These are phyloP conservation scores for Drosophila repleta DNA, from an alignment of 1,140 invertebrate species.

Conservation along the genomic window DNA sequence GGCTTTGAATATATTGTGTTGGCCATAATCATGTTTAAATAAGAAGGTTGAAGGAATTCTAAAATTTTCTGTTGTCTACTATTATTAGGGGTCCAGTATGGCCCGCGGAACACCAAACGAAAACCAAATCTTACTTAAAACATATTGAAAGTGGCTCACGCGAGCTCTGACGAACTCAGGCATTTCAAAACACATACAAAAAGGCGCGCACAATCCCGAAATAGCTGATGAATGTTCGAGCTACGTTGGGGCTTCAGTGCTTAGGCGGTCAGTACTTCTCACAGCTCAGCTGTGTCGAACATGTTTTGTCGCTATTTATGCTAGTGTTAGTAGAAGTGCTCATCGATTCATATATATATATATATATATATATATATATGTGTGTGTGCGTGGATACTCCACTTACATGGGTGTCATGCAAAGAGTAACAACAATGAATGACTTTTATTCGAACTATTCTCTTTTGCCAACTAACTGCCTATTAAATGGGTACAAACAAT, in stretches of 20 bases:
- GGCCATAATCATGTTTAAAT: too few species aligned
- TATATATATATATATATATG: too few species aligned
- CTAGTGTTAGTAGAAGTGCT: background rate
- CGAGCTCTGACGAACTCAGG: conserved; percentile 27
- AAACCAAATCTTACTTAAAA: conserved; percentile 11
- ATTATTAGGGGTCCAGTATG: too few species aligned
- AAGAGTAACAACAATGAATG: background rate
- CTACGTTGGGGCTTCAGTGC: conserved; percentile 36
- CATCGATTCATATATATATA: too few species aligned
- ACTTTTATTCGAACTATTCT: background rate
- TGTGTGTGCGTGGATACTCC: too few species aligned
- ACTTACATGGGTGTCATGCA: too few species aligned
- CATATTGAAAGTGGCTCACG: conserved; percentile 56
- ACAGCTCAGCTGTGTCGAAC: background rate
- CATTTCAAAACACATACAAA: conserved; percentile 28
- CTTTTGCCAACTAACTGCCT: too few species aligned
- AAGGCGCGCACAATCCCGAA: conserved; percentile 33
- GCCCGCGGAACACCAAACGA: too few species aligned
- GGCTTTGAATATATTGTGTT: too few species aligned
- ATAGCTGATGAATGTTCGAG: conserved; percentile 61
- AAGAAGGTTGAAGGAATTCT: too few species aligned
- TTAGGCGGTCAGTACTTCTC: conserved; percentile 35
- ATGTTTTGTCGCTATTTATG: conserved; percentile 24
- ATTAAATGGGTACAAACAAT: too few species aligned
- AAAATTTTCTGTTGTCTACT: too few species aligned